These are phyloP conservation scores for Bradypodion pumilum DNA, from an alignment of 2,797 vertebrate species.

Conservation along the genomic window DNA sequence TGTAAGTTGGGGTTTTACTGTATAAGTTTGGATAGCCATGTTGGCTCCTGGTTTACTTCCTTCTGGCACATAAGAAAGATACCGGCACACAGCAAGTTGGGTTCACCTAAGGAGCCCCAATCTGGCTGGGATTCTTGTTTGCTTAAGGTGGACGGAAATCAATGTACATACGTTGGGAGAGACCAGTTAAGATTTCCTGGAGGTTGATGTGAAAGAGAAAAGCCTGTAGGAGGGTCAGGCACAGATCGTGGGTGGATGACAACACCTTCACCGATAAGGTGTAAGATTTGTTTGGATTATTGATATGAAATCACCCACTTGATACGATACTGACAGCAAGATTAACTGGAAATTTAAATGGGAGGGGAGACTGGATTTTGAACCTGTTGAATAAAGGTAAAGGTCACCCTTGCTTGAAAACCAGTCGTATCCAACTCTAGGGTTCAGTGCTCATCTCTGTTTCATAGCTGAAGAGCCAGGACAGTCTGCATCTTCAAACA, in stretches of 20 bases:
- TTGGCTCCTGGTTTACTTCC: background rate
- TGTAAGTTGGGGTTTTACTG: too few relatives aligned
- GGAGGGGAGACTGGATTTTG: background rate
- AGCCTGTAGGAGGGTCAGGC: background rate
- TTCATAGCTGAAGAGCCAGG: too few relatives aligned
- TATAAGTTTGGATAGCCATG: background rate
- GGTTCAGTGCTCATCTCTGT: too few relatives aligned
- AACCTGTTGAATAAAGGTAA: too few relatives aligned
- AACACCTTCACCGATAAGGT: background rate
- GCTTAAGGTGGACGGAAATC: background rate
- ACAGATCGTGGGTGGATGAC: background rate
- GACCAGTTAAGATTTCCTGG: background rate
- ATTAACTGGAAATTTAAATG: background rate
- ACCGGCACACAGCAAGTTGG: background rate
- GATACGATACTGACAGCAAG: background rate
- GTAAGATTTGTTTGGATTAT: background rate
- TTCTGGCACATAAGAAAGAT: background rate
- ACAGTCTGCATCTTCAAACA: too few relatives aligned
- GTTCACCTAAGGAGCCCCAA: background rate
- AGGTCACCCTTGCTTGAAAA: too few relatives aligned
- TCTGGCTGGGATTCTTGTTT: background rate
- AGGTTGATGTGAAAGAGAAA: background rate
- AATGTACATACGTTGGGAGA: background rate
- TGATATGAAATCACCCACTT: background rate
- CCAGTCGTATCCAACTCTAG: too few relatives aligned